A percentile compares a stretch with the other conserved stretches of the same genome.
phyloP scores from a whole-genome alignment of 1,140 invertebrate genomes.

The Bursaphelenchus mucronatus region DNA sequence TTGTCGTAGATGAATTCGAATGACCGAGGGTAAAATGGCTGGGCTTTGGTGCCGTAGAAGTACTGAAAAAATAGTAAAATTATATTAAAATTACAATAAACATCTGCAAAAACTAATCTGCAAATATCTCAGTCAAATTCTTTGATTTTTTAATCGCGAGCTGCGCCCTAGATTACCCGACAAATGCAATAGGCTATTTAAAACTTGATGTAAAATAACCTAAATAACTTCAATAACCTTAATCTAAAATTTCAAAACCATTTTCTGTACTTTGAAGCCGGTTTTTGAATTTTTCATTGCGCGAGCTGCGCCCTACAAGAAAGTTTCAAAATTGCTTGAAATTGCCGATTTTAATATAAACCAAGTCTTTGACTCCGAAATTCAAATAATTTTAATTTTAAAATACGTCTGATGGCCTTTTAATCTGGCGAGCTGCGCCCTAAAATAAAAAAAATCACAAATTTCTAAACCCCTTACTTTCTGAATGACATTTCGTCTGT shows the following conservation, averaged over 20 bases:
- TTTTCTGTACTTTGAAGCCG: too few relatives aligned
- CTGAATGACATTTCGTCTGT: conserved; percentile 12
- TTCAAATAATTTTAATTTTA: too few relatives aligned
- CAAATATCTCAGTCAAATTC: neutral
- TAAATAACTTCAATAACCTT: too few relatives aligned
- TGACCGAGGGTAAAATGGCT: conserved; percentile 26
- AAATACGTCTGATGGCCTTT: too few relatives aligned
- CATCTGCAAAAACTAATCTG: neutral
- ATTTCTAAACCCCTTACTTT: conserved; percentile 35
- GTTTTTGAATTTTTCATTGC: too few relatives aligned
- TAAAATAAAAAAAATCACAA: conserved; percentile 8
- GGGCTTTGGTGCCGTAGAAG: conserved; percentile 40
- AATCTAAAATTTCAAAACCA: too few relatives aligned
- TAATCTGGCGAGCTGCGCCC: conserved; percentile 33
- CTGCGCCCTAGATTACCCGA: neutral
- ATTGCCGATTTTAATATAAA: too few relatives aligned
- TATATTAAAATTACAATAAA: too few relatives aligned
- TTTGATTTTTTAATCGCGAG: neutral
- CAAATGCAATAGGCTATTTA: conserved; percentile 17
- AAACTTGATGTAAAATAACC: neutral
- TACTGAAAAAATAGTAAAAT: conserved; percentile 35
- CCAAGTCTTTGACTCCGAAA: too few relatives aligned
- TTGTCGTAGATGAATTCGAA: conserved; percentile 41
- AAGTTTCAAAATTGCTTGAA: too few relatives aligned
- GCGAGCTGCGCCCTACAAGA: too few relatives aligned